phyloP scores from a whole-genome alignment of 2,113 vertebrate genomes.

The Callaeas wilsoni region DNA sequence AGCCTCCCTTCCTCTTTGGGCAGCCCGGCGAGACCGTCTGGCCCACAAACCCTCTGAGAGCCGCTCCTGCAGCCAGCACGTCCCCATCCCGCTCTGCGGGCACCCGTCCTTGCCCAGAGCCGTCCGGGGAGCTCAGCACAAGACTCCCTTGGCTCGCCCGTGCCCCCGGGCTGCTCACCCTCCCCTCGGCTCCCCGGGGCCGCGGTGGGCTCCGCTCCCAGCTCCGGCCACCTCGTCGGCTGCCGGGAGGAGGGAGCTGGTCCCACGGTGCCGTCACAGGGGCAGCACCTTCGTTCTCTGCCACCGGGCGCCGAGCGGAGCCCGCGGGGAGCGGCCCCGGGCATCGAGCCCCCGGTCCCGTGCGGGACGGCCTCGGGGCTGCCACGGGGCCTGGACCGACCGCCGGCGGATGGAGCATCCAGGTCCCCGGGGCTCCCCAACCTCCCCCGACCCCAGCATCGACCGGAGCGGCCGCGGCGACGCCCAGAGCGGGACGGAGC shows the following conservation, averaged over 20 bases:
- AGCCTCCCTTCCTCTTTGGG: neutral
- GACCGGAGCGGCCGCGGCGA: neutral
- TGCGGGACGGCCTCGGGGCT: neutral
- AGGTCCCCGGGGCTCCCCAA: neutral
- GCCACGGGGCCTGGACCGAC: neutral
- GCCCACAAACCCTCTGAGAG: neutral
- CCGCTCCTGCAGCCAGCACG: rapidly evolving
- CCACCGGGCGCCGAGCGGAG: neutral
- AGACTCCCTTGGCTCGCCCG: neutral
- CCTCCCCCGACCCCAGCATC: neutral
- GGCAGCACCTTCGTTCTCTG: neutral
- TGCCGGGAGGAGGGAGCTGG: neutral
- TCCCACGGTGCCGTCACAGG: neutral
- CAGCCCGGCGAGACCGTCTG: neutral
- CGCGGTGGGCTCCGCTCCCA: neutral
- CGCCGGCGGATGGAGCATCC: neutral
- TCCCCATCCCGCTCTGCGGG: rapidly evolving
- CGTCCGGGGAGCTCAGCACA: neutral
- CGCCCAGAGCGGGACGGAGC: neutral
- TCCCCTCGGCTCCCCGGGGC: neutral
- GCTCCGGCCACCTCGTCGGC: neutral
- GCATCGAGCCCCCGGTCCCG: neutral
- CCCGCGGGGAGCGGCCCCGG: neutral
- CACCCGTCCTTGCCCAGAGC: neutral
- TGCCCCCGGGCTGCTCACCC: neutral